Conservation (phyloP, 2,888 invertebrate genomes). For the Linnaemya tessellans region DNA sequence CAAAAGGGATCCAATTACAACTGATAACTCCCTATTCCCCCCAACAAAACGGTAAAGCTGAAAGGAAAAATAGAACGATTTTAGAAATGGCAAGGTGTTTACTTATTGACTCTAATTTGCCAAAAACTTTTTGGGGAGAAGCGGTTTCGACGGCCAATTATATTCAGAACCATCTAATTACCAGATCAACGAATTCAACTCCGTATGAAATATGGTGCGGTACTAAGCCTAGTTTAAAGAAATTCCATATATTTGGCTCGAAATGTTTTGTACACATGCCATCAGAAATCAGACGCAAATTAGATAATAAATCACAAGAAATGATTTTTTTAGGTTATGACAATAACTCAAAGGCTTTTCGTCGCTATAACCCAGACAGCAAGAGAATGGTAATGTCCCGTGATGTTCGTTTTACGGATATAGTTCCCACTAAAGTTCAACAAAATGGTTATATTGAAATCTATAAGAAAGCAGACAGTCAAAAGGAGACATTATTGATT, state of each 20-base stretch:
- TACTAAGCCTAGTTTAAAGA: constrained; percentile 55
- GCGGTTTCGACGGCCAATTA: neutral
- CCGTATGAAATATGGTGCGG: constrained; percentile 65
- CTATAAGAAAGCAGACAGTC: neutral
- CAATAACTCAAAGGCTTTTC: constrained; percentile 72
- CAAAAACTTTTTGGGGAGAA: constrained; percentile 12
- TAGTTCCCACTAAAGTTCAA: constrained; percentile 4
- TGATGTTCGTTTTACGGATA: constrained; percentile 46
- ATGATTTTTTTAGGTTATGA: constrained; percentile 73
- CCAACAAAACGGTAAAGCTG: constrained; percentile 11
- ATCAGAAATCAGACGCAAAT: constrained; percentile 59
- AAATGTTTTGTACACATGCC: constrained; percentile 71
- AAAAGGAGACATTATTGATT: constrained; percentile 26
- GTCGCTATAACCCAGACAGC: constrained; percentile 50
- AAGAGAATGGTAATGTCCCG: constrained; percentile 48
- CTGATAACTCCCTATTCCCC: neutral
- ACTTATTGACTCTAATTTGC: constrained; percentile 38
- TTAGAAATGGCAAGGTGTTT: constrained; percentile 34
- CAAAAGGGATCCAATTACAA: constrained; percentile 18
- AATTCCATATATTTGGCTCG: constrained; percentile 62
- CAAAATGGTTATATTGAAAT: neutral
- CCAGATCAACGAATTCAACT: no score
- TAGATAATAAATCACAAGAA: constrained; percentile 18
- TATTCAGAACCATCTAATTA: no score
- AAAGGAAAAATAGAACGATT: constrained; percentile 4